phyloP scores from a whole-genome alignment of 2,888 invertebrate genomes.

The Zaprionus lineosus region DNA sequence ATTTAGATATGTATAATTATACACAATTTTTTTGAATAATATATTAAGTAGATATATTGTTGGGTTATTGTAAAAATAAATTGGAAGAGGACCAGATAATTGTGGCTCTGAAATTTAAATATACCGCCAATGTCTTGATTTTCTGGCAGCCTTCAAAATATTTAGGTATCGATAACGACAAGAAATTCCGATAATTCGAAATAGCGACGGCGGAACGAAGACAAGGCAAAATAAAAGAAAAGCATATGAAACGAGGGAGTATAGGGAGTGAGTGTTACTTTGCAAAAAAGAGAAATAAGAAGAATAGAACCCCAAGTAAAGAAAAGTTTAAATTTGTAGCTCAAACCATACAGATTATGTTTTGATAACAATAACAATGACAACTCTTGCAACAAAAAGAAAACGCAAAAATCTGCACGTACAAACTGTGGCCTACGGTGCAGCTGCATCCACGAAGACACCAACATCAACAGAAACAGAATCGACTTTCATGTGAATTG shows the following conservation, averaged over 20 bases:
- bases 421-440: constrained; percentile 37
- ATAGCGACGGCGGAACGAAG: constrained; percentile 55
- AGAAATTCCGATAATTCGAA: constrained; percentile 34
- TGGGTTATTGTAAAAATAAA: constrained; percentile 34
- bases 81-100: too few species aligned
- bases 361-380: constrained; percentile 47
- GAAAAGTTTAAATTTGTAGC: constrained; percentile 50
- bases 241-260: constrained; percentile 61
- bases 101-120: too few species aligned
- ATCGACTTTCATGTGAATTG: constrained; percentile 37
- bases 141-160: constrained; percentile 15
- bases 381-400: constrained; percentile 34
- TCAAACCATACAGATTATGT: constrained; percentile 34
- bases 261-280: constrained; percentile 61
- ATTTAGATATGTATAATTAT: constrained; percentile 12
- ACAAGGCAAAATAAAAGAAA: constrained; percentile 64
- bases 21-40: constrained; percentile 21
- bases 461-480: constrained; percentile 23
- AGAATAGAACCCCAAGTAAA: constrained; percentile 53
- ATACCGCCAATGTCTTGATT: constrained; percentile 14
- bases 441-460: constrained; percentile 54
- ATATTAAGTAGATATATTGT: constrained; percentile 11
- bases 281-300: constrained; percentile 52
- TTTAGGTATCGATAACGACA: constrained; percentile 32
- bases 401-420: constrained; percentile 48